Evolutionary conservation across 2,888 invertebrate genomes (phyloP).

Genomic region (Meliscaeva auricollis): DNA sequence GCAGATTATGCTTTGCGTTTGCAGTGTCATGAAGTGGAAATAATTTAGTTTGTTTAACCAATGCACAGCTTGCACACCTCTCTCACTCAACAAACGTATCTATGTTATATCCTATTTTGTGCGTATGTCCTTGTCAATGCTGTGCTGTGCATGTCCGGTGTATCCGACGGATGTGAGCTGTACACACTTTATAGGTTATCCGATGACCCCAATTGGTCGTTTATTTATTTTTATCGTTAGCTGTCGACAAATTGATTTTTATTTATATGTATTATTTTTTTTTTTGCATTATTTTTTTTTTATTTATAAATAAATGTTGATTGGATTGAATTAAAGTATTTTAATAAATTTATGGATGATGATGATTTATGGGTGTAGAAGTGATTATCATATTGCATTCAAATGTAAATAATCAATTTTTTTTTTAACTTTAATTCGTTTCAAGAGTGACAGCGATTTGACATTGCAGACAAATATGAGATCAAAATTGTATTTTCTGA

Average conservation of each 20-base stretch:
- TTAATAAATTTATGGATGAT: constrained; percentile 11
- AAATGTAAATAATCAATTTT: not conserved
- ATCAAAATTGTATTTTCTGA: no score
- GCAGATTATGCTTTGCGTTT: constrained; percentile 45
- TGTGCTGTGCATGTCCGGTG: not conserved
- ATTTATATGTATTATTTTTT: not conserved
- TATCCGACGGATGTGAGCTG: not conserved
- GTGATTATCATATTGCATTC: constrained; percentile 14
- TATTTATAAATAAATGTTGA: constrained; percentile 14
- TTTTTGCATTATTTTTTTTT: not conserved
- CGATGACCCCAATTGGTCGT: constrained; percentile 2
- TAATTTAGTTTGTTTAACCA: constrained; percentile 49
- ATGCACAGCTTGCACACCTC: not conserved
- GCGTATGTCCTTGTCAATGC: not conserved
- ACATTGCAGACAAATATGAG: no score
- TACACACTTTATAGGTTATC: not conserved
- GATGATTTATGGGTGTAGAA: constrained; percentile 8
- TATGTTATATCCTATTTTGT: not conserved
- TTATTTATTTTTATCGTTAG: constrained; percentile 30
- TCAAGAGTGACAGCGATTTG: no score
- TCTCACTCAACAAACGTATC: not conserved
- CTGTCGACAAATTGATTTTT: constrained; percentile 46
- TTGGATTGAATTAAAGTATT: constrained; percentile 32
- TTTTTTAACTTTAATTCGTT: not conserved
- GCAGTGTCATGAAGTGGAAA: constrained; percentile 52